Percentiles rank a stretch among this genome's conserved stretches.
These are phyloP conservation scores for Scolopax mira DNA, from an alignment of 2,113 vertebrate genomes.

Conservation along the genomic window DNA sequence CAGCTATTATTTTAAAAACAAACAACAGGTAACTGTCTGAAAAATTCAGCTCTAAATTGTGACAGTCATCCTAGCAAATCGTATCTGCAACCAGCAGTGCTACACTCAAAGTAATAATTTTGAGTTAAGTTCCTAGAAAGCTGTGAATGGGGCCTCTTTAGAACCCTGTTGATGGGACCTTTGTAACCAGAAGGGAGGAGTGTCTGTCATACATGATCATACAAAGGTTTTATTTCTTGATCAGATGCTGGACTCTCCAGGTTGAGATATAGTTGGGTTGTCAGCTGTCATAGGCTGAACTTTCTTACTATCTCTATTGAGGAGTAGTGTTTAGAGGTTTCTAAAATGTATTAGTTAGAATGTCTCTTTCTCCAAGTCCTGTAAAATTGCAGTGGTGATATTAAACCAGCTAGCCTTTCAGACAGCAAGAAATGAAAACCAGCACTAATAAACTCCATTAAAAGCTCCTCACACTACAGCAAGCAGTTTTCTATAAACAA, in stretches of 20 bases:
- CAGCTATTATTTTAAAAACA: not conserved
- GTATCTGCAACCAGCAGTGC: not conserved
- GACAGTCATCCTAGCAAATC: not conserved
- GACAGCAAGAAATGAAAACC: slow-evolving; percentile 24
- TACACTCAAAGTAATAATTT: not conserved
- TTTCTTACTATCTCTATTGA: not conserved
- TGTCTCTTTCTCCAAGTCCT: not conserved
- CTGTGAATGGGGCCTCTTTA: not conserved
- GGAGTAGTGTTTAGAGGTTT: not conserved
- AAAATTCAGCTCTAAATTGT: not conserved
- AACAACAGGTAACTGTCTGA: not conserved
- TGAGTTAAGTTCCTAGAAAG: not conserved
- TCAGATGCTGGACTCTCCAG: not conserved
- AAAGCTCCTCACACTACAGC: slow-evolving; percentile 11
- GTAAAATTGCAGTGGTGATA: not conserved
- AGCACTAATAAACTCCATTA: slow-evolving; percentile 25
- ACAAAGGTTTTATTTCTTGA: not conserved
- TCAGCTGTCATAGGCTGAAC: not conserved
- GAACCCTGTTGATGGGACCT: not conserved
- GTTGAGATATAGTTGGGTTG: not conserved
- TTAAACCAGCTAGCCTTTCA: slow-evolving; percentile 13
- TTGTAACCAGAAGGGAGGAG: not conserved
- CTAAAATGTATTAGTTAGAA: not conserved
- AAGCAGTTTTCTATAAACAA: not conserved
- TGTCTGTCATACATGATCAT: not conserved